Evolutionary conservation across 2,888 invertebrate genomes (phyloP).

Genomic region (Ischnus inquisitorius): DNA sequence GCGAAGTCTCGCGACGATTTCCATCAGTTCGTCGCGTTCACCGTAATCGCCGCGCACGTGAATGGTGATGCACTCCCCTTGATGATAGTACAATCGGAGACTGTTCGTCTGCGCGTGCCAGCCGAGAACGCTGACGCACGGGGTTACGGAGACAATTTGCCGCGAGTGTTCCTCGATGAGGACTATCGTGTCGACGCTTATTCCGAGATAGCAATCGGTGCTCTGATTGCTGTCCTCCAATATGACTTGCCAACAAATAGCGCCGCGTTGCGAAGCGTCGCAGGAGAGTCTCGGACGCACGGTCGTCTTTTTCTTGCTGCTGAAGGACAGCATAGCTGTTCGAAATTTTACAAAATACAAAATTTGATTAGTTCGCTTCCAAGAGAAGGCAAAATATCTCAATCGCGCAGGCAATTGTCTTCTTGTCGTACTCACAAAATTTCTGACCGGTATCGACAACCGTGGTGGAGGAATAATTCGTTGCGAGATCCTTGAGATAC

Average conservation of each 20-base stretch:
- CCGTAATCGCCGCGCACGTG: constrained; percentile 90
- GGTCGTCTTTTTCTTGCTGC: constrained; percentile 92
- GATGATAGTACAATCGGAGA: constrained; percentile 95
- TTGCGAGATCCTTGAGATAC: constrained; percentile 96
- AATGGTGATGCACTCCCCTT: constrained; percentile 96
- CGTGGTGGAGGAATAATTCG: constrained; percentile 93
- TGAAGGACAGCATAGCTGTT: constrained; percentile 91
- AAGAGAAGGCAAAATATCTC: neutral
- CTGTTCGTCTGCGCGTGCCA: constrained; percentile 90
- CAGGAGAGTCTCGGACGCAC: constrained; percentile 90
- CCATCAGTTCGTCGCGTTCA: constrained; percentile 90
- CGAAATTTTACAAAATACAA: constrained; percentile 70
- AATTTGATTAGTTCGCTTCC: neutral
- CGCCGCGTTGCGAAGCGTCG: constrained; percentile 91
- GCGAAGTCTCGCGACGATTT: constrained; percentile 92
- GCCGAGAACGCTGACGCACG: constrained; percentile 93
- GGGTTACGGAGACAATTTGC: constrained; percentile 94
- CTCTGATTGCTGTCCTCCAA: constrained; percentile 90
- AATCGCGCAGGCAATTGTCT: too few relatives aligned
- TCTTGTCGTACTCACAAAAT: constrained; percentile 89
- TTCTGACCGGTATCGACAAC: constrained; percentile 94
- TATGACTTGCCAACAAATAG: constrained; percentile 94
- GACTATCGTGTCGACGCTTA: constrained; percentile 95
- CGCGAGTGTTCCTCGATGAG: constrained; percentile 93
- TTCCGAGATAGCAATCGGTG: constrained; percentile 93